phyloP scores from a whole-genome alignment of 1,140 invertebrate species.

The Sminthurinus signatus region DNA sequence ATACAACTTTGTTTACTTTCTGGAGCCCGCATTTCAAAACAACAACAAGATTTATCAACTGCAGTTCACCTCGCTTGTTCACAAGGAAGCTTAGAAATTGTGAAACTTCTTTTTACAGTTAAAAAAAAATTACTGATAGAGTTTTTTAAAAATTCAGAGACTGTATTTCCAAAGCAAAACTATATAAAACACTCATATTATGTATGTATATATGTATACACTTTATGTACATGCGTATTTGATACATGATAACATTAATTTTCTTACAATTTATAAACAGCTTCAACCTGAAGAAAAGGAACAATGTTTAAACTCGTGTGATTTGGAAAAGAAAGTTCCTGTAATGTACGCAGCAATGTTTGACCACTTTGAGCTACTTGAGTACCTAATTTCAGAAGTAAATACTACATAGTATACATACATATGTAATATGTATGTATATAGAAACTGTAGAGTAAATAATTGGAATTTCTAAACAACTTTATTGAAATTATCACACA shows the following conservation, averaged over 20 bases:
- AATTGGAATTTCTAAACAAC: too few species aligned
- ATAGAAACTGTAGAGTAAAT: too few species aligned
- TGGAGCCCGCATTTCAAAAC: constrained; percentile 75
- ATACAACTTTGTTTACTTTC: constrained; percentile 76
- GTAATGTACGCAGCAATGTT: constrained; percentile 84
- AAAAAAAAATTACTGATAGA: too few species aligned
- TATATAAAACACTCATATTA: too few species aligned
- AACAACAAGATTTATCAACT: constrained; percentile 79
- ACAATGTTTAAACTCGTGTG: constrained; percentile 60
- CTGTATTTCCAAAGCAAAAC: too few species aligned
- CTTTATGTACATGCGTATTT: too few species aligned
- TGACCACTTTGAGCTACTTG: constrained; percentile 74
- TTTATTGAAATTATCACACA: too few species aligned
- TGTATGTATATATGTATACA: too few species aligned
- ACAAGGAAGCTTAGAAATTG: constrained; percentile 74
- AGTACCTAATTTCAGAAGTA: constrained; percentile 68
- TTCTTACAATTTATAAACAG: constrained; percentile 13
- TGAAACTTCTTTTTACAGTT: constrained; percentile 71
- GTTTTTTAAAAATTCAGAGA: too few species aligned
- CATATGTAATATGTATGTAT: too few species aligned
- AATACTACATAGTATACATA: too few species aligned
- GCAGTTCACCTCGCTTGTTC: constrained; percentile 81
- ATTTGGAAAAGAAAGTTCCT: constrained; percentile 79
- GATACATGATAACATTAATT: too few species aligned
- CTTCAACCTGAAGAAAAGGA: constrained; percentile 65